Base-by-base conservation (phyloP, 1,140 invertebrate genomes). In the Solenopsis fugax region DNA sequence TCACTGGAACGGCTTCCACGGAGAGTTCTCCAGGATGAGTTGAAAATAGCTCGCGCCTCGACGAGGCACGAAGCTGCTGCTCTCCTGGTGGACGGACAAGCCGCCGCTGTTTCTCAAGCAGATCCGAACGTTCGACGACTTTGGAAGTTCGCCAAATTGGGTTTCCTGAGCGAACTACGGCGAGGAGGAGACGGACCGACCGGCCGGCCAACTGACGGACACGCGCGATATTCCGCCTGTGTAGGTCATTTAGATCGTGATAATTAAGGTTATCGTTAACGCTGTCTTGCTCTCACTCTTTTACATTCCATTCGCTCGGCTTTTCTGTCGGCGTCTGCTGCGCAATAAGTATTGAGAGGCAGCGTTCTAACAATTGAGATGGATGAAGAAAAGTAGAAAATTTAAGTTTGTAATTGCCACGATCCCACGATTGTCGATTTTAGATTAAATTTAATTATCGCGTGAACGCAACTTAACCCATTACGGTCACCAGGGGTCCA, bases 191-290 rank as follows among this genome's bases (percentile, higher is more conserved):
- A 73, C 7, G 41, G 50, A 69, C 16, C 21, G 56, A 69, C 60
- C 60, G 16, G 37, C 65, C 5, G 18, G 18, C 21, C 41, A 10
- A 34, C 16, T 16, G 41, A 34, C 29, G 21, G 12, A 45, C 54
- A 48, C 34, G 60, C 54, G 37, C 48, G 71, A 85, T 77, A 76
- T 56, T 21, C 18, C 18, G 41, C 24, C 67, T 56, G 12, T 41
- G n/a, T 41, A 48, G 88, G 77, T 90, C 85, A 90, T 90, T 87
- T 86, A 72, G 77, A 87, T 90, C 65, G 65, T 18, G 88, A 90
- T 90, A 89, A 90, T 90, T 87, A 89, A 89, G 89, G 89, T 90
- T 90, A 90, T 90, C 89, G 78, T 86, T 67, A 52, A 54, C 34
- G 77, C 50, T 85, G 50, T 50, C 75, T 89, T 50, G 72, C 87